Conservation (phyloP, 2,797 vertebrate genomes). For the Pseudochirops cupreus region DNA sequence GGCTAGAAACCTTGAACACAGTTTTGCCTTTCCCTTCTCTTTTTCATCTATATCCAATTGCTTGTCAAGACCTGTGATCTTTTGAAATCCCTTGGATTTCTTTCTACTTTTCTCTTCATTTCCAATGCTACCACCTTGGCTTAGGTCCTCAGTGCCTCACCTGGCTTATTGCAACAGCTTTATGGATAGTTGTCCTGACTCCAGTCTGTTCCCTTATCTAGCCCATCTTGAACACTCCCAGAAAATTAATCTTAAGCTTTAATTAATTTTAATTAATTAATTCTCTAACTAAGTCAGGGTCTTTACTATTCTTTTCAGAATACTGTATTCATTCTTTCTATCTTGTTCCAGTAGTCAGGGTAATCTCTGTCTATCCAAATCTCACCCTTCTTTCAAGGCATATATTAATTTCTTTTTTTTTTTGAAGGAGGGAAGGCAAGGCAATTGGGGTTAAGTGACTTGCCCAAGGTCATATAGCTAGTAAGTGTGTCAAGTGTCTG, state of each 20-base stretch:
- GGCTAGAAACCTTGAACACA: neutral
- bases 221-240: neutral
- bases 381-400: neutral
- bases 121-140: neutral
- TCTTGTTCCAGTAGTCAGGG: neutral
- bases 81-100: neutral
- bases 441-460: too few relatives aligned
- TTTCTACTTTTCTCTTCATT: neutral
- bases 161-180: neutral
- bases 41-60: neutral
- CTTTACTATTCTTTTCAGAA: neutral
- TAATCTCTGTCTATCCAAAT: neutral
- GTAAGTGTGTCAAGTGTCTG: too few relatives aligned
- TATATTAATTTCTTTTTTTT: neutral
- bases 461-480: too few relatives aligned
- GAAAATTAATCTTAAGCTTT: neutral
- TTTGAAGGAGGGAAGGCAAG: too few relatives aligned
- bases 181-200: neutral
- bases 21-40: neutral
- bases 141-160: neutral
- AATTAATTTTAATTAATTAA: neutral
- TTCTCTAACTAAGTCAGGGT: neutral
- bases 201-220: neutral
- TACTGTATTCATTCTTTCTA: neutral
- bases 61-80: neutral